Base-by-base conservation (phyloP, 2,113 vertebrate species). In the Hydrochoerus hydrochaeris region DNA sequence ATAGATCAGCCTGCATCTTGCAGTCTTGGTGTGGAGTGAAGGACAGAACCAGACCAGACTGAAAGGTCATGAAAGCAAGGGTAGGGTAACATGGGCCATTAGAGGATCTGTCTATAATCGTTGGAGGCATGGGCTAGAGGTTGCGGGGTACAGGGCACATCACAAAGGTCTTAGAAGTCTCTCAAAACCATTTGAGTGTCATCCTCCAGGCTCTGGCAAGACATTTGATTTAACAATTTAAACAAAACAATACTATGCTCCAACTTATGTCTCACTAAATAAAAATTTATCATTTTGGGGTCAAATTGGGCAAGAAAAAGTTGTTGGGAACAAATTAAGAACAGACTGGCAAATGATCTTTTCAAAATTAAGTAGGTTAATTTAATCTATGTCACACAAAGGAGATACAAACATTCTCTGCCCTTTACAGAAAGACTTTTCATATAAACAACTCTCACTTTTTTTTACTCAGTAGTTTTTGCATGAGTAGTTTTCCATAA, bases 401-500 rank as follows among this genome's bases (percentile, higher is more conserved):
- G 52, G 90, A 91, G 49, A 77, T 49, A 10, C 13, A 83, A 75
- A 24, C 1, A n/a, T 91, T 86, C 82, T 17, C 32, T 62, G 58
- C 77, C 80, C 73, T 90, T 78, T 54, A 90, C 84, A 90, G 73
- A 95, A 80, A 90, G 32, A 28, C n/a, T 90, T 35, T 90, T 88
- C 6, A n/a, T 58, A 88, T 30, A 28, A 65, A 77, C 44, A 77
- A 20, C 65, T 94, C 26, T 90, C 57, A 12, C 32, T 92, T 90
- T 54, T 69, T 93, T 94, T 97, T 58, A 78, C 86, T 97, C 54
- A 86, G 0, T 60, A 83, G 83, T 94, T 96, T 82, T 85, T 54
- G 54, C 54, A 94, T 89, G 81, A 97, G 67, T 81, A 96, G 71
- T 95, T 97, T 97, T 95, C 94, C 90, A 90, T 90, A 97, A 93